A percentile compares a stretch with the other conserved stretches of the same genome.
Evolutionary conservation across 1,140 invertebrate genomes (phyloP).

Genomic region (Neuroterus valhalla): DNA sequence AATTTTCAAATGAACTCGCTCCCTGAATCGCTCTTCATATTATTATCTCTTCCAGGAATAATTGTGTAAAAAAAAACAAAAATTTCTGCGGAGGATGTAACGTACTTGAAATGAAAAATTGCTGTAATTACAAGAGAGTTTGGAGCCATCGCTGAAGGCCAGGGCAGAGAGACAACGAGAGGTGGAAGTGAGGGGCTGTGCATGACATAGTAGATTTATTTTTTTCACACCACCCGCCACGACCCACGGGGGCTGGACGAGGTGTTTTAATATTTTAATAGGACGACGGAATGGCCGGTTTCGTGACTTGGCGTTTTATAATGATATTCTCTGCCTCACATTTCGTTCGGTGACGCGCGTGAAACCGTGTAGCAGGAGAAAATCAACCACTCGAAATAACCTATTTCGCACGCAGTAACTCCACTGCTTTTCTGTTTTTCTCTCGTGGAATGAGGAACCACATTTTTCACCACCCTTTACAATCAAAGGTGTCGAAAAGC

Average conservation of each 20-base stretch:
- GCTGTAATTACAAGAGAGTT: slow-evolving; percentile 42
- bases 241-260: slow-evolving; percentile 65
- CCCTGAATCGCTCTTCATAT: no score
- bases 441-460: background rate
- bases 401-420: slow-evolving; percentile 56
- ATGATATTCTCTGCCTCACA: slow-evolving; percentile 73
- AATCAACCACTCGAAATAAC: slow-evolving; percentile 69
- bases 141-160: slow-evolving; percentile 40
- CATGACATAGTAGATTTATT: slow-evolving; percentile 75
- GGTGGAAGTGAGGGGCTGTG: slow-evolving; percentile 64
- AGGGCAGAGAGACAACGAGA: slow-evolving; percentile 64
- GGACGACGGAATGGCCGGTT: slow-evolving; percentile 66
- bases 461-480: background rate
- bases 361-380: slow-evolving; percentile 62
- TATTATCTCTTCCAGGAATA: background rate
- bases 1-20: no score
- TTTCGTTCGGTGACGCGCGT: slow-evolving; percentile 66
- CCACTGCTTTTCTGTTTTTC: slow-evolving; percentile 43
- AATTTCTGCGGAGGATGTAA: slow-evolving; percentile 8
- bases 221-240: slow-evolving; percentile 71
- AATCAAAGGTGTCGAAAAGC: background rate
- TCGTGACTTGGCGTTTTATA: slow-evolving; percentile 74
- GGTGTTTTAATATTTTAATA: slow-evolving; percentile 76
- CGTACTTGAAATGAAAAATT: slow-evolving; percentile 30
- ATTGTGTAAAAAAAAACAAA: background rate